Evolutionary conservation across 2,797 vertebrate species (phyloP).

Genomic region (Manis javanica): DNA sequence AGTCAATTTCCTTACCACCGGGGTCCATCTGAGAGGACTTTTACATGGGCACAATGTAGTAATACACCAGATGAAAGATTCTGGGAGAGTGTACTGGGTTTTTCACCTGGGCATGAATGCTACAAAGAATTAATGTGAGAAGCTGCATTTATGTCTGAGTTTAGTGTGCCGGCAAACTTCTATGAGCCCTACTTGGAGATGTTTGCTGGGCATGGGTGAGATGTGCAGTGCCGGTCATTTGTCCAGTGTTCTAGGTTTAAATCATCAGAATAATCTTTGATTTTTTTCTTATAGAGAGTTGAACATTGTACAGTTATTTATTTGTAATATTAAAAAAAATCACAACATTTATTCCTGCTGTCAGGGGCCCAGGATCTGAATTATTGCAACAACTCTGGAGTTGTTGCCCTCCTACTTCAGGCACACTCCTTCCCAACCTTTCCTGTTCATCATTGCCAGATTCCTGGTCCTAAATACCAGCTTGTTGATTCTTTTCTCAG

Average conservation of each 20-base stretch:
- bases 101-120: neutral
- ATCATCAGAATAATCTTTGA: neutral
- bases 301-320: neutral
- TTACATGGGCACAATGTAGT: neutral
- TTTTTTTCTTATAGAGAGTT: neutral
- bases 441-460: neutral
- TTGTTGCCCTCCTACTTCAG: neutral
- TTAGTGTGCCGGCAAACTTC: neutral
- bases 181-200: neutral
- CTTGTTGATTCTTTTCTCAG: neutral
- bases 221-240: neutral
- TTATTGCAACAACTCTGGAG: neutral
- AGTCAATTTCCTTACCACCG: neutral
- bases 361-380: neutral
- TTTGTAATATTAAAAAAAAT: neutral
- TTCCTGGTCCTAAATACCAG: neutral
- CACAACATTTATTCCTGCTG: neutral
- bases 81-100: neutral
- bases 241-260: neutral
- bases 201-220: neutral
- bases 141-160: neutral
- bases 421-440: neutral
- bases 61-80: neutral
- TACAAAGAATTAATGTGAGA: neutral
- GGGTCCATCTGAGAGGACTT: neutral